Base-by-base conservation (phyloP, 2,797 vertebrate species). In the Halcyon badia region DNA sequence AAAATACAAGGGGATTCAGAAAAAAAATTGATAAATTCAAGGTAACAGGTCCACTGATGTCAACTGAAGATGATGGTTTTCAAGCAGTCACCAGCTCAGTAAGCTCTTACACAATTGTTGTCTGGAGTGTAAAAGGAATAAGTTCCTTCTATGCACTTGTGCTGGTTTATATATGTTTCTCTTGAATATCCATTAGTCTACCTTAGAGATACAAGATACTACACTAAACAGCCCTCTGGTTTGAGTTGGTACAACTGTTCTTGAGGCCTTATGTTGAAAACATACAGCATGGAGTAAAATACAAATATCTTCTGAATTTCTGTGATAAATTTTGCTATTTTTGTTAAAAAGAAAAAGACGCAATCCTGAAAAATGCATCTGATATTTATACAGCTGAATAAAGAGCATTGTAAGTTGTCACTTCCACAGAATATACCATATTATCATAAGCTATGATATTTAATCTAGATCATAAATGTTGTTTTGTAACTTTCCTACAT, bases 401-500 rank as follows among this genome's bases (percentile, higher is more conserved):
- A 90, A 86, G n/a, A 65, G 11, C 21, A 44, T 16, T 78, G 24
- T 21, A 83, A 85, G 66, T 83, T 71, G 19, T 82, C 71, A 42
- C 30, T 94, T 93, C 51, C 58, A 92, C 26, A 51, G 72, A 69
- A 61, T 83, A 69, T 10, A 22, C 21, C 28, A 44, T 58, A 62
- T 83, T 91, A 58, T 62, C 70, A 56, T 56, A 42, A 88, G 42
- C 9, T 69, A 22, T 84, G 33, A 70, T 82, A 60, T 70, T 93
- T 86, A 95, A 86, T 70, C 70, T 93, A 77, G 90, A 91, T 56
- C 41, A 77, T 90, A 89, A 91, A 70, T 77, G 26, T 70, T 92
- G 37, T 73, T 96, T 95, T 92, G 72, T 79, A 84, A 75, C 41
- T 92, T 94, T 93, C 54, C 44, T 70, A 69, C 37, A 80, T 91